Evolutionary conservation across 2,113 vertebrate species (phyloP).

Genomic region (Riparia riparia): DNA sequence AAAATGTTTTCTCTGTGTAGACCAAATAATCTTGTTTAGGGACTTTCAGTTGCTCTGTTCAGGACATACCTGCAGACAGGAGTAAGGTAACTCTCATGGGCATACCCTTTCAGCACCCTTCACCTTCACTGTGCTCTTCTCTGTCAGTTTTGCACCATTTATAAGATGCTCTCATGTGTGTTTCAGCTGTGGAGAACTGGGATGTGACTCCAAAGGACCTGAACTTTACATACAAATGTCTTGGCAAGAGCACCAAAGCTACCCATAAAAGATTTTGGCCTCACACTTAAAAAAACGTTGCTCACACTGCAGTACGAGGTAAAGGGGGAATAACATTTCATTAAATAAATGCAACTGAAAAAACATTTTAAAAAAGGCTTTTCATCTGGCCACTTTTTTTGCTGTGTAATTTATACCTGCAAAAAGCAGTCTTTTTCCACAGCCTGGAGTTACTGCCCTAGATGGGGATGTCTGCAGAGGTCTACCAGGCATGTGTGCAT

Average conservation of each 20-base stretch:
- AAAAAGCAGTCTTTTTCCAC: background rate
- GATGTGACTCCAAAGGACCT: background rate
- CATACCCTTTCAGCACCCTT: background rate
- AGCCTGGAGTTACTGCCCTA: background rate
- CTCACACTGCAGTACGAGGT: rapidly evolving
- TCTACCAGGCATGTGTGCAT: background rate
- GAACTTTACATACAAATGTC: background rate
- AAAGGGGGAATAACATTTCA: background rate
- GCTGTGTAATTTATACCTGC: background rate
- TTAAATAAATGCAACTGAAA: background rate
- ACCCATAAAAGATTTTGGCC: background rate
- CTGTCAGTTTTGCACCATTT: background rate
- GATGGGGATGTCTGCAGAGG: background rate
- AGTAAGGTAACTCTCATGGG: rapidly evolving
- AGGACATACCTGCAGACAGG: background rate
- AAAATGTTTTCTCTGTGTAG: background rate
- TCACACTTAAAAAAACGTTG: background rate
- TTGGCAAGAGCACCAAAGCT: background rate
- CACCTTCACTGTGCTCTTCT: background rate
- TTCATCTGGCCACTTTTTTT: background rate
- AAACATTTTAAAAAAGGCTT: background rate
- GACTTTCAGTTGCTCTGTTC: background rate
- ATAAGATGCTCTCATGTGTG: background rate
- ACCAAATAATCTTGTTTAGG: background rate
- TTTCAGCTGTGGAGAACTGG: background rate